Base-by-base conservation (phyloP, 1,140 invertebrate genomes). In the Elysia chlorotica region DNA sequence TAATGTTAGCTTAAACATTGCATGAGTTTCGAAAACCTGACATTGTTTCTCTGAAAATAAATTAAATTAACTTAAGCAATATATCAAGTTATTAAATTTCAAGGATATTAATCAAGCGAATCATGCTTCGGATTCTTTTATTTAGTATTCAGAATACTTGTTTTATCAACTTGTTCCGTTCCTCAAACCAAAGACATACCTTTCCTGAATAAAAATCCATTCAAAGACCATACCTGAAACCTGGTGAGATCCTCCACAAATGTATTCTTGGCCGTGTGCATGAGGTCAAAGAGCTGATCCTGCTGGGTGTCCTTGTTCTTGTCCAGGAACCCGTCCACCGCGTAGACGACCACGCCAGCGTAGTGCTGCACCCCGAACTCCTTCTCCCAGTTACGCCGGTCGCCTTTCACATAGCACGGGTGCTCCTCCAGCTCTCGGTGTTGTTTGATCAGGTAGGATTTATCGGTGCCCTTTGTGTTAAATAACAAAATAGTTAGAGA, bases 291-390 rank as follows among this genome's bases (percentile, higher is more conserved):
- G 81, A 98, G 93, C 0, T 96, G 94, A 82, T 98, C 96, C 85
- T 98, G 96, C 83, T 97, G 95, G 0, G 97, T 97, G 85, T 99
- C 97, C 95, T 99, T 99, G 86, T 99, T 99, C 90, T 99, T 99
- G 94, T 99, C 98, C 14, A 99, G 87, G 95, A 98, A 99, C 80
- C 98, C 94, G 25, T 92, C 92, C 0, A 96, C 96, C 5, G 93
- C 96, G 86, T 99, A 99, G 85, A 98, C 96, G 1, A 99, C 95
- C 84, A 95, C 96, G 6, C 98, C 98, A 53, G 98, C 98, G 86
- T 99, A 99, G 86, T 99, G 98, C 63, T 97, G 93, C 35, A 99
- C 95, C 23, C 96, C 96, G 86, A 99, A 99, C 84, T 99, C 97
- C 38, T 95, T 94, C 19, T 96, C 92, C 56, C 95, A 95, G 56